Evolutionary conservation across 2,113 vertebrate genomes (phyloP), one percentile per base, ranked within the genome.

Genomic region (Charadrius vociferus): DNA sequence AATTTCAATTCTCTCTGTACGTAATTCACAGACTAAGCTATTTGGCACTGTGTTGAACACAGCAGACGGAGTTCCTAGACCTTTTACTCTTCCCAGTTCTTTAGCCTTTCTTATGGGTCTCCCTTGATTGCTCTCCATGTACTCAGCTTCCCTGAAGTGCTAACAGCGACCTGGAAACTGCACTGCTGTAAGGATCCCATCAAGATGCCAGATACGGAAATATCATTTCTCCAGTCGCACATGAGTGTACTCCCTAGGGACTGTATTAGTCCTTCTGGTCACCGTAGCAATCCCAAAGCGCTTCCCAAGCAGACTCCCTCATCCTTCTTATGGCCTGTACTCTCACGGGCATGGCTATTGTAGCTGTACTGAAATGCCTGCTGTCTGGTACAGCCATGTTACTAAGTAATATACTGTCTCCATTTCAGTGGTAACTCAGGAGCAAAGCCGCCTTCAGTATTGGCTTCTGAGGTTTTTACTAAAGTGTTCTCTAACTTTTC

Each of bases 241-340:
- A 3, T 6, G 6, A 62, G 11, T 6, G 39, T 32, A 56, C 17
- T 70, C 66, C 27, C 53, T 34, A 24, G 16, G 58, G 58, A 58
- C 5, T 56, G 14, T 12, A 26, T 52, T 36, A 21, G 23, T 52
- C 30, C 63, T 92, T 45, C 50, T 83, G 47, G 21, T 6, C 62
- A 72, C 47, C 50, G 32, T 1, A 74, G 20, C 12, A 47, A 23
- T 90, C 41, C 34, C 1, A 0, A 49, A 85, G 61, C 0, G 0
- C 30, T 70, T 70, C 15, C 32, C 37, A 79, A 43, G 75, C 61
- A 55, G 52, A 39, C 7, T 7, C 10, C 24, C 49, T 73, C 32
- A 45, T 39, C 12, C 18, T 41, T 74, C 81, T 79, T 29, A 43
- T 22, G 14, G 24, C 36, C 39, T 67, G 22, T 53, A 21, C 29